Evolutionary conservation across 2,113 vertebrate species (phyloP).

Genomic region (Pelecanus crispus): DNA sequence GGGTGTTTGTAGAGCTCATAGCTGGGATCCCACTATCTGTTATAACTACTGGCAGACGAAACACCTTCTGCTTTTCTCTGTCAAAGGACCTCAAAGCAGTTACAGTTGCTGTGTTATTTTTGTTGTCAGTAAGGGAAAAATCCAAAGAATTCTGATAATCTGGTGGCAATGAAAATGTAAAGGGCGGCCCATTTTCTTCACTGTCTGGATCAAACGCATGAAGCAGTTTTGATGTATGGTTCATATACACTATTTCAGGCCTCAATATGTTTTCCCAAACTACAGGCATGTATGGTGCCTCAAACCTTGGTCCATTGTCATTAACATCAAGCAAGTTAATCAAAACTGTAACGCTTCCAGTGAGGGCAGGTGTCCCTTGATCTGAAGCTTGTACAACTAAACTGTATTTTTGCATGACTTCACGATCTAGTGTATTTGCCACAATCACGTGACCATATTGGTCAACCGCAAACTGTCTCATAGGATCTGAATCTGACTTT

Average conservation of each 20-base stretch:
- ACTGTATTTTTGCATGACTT: constrained; percentile 71
- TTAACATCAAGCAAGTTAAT: constrained; percentile 84
- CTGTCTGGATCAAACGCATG: constrained; percentile 77
- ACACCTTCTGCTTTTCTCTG: constrained; percentile 84
- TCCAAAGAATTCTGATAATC: constrained; percentile 76
- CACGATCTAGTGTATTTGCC: constrained; percentile 76
- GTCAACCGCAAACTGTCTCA: constrained; percentile 76
- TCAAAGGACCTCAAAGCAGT: constrained; percentile 84
- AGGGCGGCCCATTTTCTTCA: constrained; percentile 81
- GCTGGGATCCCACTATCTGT: constrained; percentile 82
- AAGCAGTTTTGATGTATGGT: constrained; percentile 80
- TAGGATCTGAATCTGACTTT: constrained; percentile 77
- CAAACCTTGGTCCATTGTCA: constrained; percentile 87
- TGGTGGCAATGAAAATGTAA: constrained; percentile 73
- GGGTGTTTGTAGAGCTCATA: constrained; percentile 80
- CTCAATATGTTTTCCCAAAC: constrained; percentile 81
- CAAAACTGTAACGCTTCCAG: constrained; percentile 78
- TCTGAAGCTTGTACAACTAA: constrained; percentile 82
- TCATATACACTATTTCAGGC: constrained; percentile 78
- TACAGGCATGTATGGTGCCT: constrained; percentile 76
- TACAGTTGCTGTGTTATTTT: constrained; percentile 82
- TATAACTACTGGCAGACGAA: constrained; percentile 81
- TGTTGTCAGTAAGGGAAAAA: constrained; percentile 85
- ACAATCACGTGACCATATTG: constrained; percentile 77
- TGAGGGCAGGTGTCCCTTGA: constrained; percentile 74